Evolutionary conservation across 2,113 vertebrate genomes (phyloP).

Genomic region (Halichoerus grypus): DNA sequence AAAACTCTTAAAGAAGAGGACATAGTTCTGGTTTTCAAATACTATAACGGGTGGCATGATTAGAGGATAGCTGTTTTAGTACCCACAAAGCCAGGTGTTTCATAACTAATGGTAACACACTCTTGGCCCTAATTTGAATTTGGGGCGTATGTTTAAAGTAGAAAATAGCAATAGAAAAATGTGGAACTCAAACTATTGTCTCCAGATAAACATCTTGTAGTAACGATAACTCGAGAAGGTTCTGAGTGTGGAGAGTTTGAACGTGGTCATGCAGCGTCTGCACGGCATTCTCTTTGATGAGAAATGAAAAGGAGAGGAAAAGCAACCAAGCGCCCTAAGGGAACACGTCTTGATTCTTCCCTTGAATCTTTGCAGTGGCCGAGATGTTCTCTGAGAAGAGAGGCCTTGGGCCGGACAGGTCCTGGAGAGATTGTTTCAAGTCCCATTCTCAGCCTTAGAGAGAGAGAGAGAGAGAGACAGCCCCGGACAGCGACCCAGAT

Average conservation of each 20-base stretch:
- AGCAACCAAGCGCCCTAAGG: neutral
- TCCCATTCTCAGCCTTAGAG: neutral
- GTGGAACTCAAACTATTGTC: conserved; percentile 57
- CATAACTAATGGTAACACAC: conserved; percentile 52
- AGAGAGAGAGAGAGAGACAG: neutral
- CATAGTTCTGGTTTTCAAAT: conserved; percentile 21
- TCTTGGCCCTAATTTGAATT: conserved; percentile 74
- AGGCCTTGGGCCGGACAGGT: neutral
- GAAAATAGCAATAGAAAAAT: conserved; percentile 55
- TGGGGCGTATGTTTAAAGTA: conserved; percentile 67
- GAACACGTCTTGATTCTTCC: neutral
- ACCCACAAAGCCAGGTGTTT: conserved; percentile 66
- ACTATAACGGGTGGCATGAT: neutral
- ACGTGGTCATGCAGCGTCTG: neutral
- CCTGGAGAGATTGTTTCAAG: conserved; percentile 4
- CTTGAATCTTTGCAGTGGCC: neutral
- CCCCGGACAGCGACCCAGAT: neutral
- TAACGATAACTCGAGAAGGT: conserved; percentile 59
- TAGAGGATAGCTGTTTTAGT: conserved; percentile 24
- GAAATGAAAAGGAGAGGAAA: neutral
- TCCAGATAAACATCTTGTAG: conserved; percentile 70
- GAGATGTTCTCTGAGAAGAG: neutral
- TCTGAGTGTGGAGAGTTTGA: conserved; percentile 25
- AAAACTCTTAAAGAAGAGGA: conserved; percentile 46
- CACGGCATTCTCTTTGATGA: neutral